These are phyloP conservation scores for Crypturellus undulatus DNA, from an alignment of 2,113 vertebrate species.

Conservation along the genomic window DNA sequence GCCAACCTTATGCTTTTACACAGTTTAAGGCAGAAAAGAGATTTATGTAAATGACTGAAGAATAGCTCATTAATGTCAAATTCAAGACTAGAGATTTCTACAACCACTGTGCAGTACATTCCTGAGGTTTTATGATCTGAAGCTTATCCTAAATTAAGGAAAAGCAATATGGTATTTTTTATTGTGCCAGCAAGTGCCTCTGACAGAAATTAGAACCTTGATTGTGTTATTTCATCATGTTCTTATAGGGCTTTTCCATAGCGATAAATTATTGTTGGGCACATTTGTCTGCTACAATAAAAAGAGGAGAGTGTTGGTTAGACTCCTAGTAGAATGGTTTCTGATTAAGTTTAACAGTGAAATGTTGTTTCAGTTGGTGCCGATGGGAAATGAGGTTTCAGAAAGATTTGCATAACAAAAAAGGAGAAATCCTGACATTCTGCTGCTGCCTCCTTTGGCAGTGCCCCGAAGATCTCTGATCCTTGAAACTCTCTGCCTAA, in stretches of 20 bases:
- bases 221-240: conserved; percentile 39
- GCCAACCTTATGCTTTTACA: neutral
- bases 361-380: conserved; percentile 39
- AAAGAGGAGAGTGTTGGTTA: conserved; percentile 32
- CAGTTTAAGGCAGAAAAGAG: neutral
- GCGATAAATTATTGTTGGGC: conserved; percentile 63
- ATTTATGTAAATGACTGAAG: neutral
- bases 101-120: neutral
- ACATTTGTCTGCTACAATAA: conserved; percentile 20
- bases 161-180: neutral
- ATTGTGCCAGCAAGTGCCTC: conserved; percentile 6
- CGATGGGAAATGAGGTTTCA: conserved; percentile 49
- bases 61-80: neutral
- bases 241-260: conserved; percentile 55
- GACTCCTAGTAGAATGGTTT: conserved; percentile 55
- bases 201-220: conserved; percentile 57
- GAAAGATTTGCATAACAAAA: neutral
- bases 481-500: neutral
- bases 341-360: conserved; percentile 60
- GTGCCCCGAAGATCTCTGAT: neutral
- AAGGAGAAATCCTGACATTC: neutral
- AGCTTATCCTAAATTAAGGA: neutral
- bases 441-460: neutral
- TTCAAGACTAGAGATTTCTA: neutral
- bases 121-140: neutral